Evolutionary conservation across 2,113 vertebrate species (phyloP).

Genomic region (Pedionomus torquatus): DNA sequence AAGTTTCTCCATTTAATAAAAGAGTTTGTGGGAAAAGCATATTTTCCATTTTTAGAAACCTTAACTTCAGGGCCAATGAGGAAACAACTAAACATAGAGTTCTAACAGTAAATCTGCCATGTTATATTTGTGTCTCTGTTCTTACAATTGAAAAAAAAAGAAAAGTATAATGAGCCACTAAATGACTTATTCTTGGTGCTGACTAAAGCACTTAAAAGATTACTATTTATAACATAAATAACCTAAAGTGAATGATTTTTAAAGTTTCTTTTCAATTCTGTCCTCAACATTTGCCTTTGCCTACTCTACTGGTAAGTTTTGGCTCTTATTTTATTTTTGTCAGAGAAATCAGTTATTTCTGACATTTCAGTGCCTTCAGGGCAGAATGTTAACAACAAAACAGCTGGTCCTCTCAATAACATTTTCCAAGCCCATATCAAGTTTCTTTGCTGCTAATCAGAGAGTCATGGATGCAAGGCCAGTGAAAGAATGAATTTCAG

Average conservation of each 20-base stretch:
- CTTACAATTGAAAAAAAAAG: not conserved
- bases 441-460: not conserved
- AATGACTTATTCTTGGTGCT: not conserved
- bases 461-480: not conserved
- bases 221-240: not conserved
- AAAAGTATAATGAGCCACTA: not conserved
- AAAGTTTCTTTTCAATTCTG: not conserved
- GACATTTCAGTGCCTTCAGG: conserved; percentile 9
- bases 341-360: conserved; percentile 16
- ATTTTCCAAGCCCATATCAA: not conserved
- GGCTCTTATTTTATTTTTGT: not conserved
- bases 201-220: not conserved
- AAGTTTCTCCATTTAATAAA: not conserved
- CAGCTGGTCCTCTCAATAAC: not conserved
- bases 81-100: not conserved
- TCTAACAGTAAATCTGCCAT: not conserved
- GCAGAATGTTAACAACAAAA: not conserved
- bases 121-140: not conserved
- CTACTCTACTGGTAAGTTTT: not conserved
- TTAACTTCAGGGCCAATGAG: not conserved
- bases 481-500: not conserved
- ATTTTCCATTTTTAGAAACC: not conserved
- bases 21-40: not conserved
- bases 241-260: not conserved
- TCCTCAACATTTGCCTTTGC: not conserved